Conservation (phyloP, 2,113 vertebrate species). For the Myocastor coypus region DNA sequence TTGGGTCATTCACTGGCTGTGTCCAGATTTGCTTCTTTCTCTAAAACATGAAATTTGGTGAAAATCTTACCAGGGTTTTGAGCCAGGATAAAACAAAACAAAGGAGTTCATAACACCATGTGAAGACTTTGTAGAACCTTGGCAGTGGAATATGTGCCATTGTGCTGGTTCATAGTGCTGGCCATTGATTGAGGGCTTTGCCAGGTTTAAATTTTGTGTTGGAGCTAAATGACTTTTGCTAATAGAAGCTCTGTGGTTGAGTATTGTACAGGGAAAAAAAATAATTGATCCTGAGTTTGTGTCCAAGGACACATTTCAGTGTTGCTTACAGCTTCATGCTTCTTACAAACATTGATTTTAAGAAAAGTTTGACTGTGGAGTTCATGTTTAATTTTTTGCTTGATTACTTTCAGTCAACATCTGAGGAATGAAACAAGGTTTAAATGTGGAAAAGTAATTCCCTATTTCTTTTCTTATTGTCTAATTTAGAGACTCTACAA, state of each 20-base stretch:
- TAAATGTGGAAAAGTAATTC: slow-evolving; percentile 1
- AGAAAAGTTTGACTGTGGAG: neutral
- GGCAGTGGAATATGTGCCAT: neutral
- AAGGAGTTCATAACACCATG: neutral
- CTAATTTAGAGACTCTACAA: neutral
- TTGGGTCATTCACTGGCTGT: neutral
- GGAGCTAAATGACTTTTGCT: neutral
- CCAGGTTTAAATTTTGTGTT: neutral
- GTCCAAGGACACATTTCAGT: neutral
- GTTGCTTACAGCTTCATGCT: neutral
- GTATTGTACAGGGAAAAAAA: neutral
- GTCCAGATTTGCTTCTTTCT: slow-evolving; percentile 32
- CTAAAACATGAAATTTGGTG: neutral
- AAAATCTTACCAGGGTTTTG: neutral
- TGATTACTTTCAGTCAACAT: neutral
- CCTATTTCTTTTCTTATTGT: neutral
- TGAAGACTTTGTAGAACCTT: neutral
- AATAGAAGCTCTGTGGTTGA: neutral
- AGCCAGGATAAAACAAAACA: neutral
- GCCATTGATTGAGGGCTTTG: neutral
- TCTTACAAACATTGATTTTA: neutral
- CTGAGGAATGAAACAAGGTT: neutral
- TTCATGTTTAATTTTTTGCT: slow-evolving; percentile 40
- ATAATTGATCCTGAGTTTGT: neutral
- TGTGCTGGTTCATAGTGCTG: neutral